Percentiles rank a stretch among this genome's conserved stretches.
phyloP scores from a whole-genome alignment of 1,140 invertebrate species.

The Microvelia longipes region DNA sequence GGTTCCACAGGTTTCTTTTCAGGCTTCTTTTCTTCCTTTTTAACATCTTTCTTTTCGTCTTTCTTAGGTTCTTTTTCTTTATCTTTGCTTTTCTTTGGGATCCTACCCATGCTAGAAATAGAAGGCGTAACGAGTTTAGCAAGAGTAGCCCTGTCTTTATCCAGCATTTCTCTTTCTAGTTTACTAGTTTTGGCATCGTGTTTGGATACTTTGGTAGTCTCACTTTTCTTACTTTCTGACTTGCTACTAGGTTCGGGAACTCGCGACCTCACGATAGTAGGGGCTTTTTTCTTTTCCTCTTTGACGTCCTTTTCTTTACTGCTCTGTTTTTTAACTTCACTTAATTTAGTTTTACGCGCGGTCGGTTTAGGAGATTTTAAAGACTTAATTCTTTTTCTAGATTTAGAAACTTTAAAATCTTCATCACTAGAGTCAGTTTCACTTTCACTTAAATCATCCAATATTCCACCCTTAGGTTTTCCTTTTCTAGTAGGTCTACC shows the following conservation, averaged over 20 bases:
- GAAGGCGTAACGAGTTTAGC: conserved; percentile 47
- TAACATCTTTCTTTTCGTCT: conserved; percentile 21
- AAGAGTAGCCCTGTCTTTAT: conserved; percentile 49
- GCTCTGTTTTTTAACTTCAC: conserved; percentile 16
- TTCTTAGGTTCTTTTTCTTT: conserved; percentile 29
- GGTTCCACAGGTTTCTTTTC: conserved; percentile 15
- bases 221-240: conserved; percentile 18
- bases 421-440: not conserved
- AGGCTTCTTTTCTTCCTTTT: conserved; percentile 12
- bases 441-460: not conserved
- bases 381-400: not conserved
- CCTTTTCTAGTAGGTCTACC: not conserved
- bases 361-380: conserved; percentile 5
- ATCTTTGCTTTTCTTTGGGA: conserved; percentile 44
- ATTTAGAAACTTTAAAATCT: not conserved
- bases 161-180: conserved; percentile 35
- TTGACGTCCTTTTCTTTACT: conserved; percentile 24
- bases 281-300: conserved; percentile 14
- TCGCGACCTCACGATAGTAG: not conserved
- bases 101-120: conserved; percentile 51
- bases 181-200: conserved; percentile 19
- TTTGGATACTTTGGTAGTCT: conserved; percentile 30
- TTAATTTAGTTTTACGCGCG: conserved; percentile 12
- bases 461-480: not conserved
- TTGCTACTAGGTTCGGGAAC: conserved; percentile 1